Base-by-base conservation (phyloP, 2,888 invertebrate species). In the Eurytoma adleriae region DNA sequence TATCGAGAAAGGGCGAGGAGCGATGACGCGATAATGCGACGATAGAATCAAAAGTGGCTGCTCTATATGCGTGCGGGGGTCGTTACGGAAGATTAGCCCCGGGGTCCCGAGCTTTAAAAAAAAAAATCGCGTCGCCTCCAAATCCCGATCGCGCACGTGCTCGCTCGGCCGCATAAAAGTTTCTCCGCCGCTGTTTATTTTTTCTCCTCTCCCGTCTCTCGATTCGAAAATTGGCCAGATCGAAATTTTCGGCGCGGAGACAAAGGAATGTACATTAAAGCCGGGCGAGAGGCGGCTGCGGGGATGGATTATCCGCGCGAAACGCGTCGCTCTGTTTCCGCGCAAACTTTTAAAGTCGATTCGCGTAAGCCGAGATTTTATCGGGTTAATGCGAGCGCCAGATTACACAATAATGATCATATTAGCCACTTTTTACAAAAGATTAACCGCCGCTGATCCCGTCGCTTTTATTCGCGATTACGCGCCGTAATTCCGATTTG, bases 11-110 rank as follows among this genome's bases (percentile, higher is more conserved):
- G 59, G 72, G 62, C 30, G 7, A 62, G 48, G 70, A 56, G 40
- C 52, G 80, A 80, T 80, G 80, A 80, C 78, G 78, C 56, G 80
- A 80, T 80, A 80, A 80, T 80, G 64, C 64, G 81, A 76, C 64
- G 78, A 79, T 76, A 76, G 62, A 69, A 81, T 81, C 79, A 79
- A 79, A 40, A 81, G 81, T 78, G 81, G 78, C 70, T 50, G 27
- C 40, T 40, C 40, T 40, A 10, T 52, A 16, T 24, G 40, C 30
- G 40, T 18, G 24, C 20, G 20, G 74, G 73, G 78, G 75, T 75
- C 62, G 81, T 81, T 77, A 67, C 56, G 78, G 73, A 71, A 81
- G 81, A 81, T 81, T 81, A 81, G 78, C 81, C 16, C 52, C 62
- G 54, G 61, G 70, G 30, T 16, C 3, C 24, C 74, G 40, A 16